Evolutionary conservation across 2,888 invertebrate species (phyloP).

Genomic region (Xanthia icteritia): DNA sequence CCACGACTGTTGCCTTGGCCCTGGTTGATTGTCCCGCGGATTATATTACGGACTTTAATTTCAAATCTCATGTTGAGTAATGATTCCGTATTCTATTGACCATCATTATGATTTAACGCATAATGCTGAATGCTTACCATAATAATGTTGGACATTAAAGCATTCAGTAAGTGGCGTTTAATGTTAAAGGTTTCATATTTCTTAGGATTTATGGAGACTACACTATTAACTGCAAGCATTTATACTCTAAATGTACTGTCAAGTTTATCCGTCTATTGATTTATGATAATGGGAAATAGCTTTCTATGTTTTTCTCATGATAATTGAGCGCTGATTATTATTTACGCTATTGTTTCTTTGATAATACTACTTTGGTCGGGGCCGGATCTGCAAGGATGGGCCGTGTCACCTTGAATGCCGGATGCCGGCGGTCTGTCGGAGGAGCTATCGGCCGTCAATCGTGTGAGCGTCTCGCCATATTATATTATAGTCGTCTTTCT

Average conservation of each 20-base stretch:
- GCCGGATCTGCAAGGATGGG: constrained; percentile 87
- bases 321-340: constrained; percentile 40
- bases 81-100: constrained; percentile 69
- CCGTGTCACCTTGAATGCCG: constrained; percentile 89
- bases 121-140: constrained; percentile 67
- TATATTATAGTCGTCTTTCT: constrained; percentile 83
- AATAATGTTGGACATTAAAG: constrained; percentile 67
- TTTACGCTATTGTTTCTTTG: constrained; percentile 61
- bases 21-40: constrained; percentile 53
- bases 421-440: constrained; percentile 85
- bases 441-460: constrained; percentile 89
- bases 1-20: constrained; percentile 73
- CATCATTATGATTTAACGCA: constrained; percentile 75
- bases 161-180: constrained; percentile 69
- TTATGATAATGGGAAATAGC: constrained; percentile 61
- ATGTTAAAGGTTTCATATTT: constrained; percentile 73
- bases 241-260: constrained; percentile 51
- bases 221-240: constrained; percentile 51
- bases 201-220: constrained; percentile 67
- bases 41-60: constrained; percentile 74
- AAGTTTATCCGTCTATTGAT: constrained; percentile 52
- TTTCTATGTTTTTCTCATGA: constrained; percentile 54
- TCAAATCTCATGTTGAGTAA: constrained; percentile 71
- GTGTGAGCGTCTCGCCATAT: constrained; percentile 84
- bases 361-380: constrained; percentile 69